These are phyloP conservation scores for Porites rus DNA, from an alignment of 92 coral and sea anemone genomes.

Conservation along the genomic window DNA sequence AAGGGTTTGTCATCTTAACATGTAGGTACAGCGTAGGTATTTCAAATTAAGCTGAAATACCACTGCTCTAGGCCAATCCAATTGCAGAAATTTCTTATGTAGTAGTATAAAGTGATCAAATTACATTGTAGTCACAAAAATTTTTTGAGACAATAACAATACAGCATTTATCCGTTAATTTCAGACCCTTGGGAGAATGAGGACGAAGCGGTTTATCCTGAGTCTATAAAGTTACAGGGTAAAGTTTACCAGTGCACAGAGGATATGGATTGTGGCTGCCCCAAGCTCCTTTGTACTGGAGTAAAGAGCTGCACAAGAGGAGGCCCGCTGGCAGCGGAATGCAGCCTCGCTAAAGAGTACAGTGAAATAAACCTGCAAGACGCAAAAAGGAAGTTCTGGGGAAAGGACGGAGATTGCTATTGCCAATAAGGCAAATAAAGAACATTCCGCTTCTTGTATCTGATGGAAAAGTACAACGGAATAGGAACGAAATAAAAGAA, in stretches of 20 bases:
- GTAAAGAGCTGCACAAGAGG: background rate
- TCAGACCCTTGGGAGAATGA: conserved; percentile 18
- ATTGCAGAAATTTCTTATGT: no score
- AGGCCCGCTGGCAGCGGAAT: background rate
- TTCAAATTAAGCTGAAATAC: no score
- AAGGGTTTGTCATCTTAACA: no score
- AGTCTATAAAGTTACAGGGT: background rate
- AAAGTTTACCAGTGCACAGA: background rate
- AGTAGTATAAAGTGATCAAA: no score
- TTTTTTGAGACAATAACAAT: no score
- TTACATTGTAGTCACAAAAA: no score
- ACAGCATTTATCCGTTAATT: background rate
- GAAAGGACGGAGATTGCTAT: conserved; percentile 4
- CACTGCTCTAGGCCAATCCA: no score
- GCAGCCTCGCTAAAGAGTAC: background rate
- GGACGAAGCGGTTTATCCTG: background rate
- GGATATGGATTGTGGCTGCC: conserved; percentile 5
- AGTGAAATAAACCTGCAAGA: background rate
- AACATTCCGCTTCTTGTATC: no score
- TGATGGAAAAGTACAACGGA: no score
- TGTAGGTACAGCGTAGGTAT: no score
- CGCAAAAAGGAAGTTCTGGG: conserved; percentile 1
- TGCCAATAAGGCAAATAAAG: background rate
- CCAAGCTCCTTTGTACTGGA: conserved; percentile 31
- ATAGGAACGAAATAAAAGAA: no score